Base-by-base conservation (phyloP, 2,888 invertebrate genomes). In the Conchocele bisecta region DNA sequence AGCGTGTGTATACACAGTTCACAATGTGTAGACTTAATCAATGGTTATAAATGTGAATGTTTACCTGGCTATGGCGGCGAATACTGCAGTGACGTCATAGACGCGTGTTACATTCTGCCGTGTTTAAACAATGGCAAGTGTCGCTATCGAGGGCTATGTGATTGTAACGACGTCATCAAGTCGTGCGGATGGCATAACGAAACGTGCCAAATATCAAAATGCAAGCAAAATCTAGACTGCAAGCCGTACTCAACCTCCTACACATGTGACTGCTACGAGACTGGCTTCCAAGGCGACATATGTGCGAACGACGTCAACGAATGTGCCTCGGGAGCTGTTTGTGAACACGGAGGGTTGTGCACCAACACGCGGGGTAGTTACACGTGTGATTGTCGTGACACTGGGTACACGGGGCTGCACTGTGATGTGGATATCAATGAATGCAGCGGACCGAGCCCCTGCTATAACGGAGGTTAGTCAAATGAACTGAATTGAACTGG, bases 161-260 rank as follows among this genome's bases (percentile, higher is more conserved):
- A 77, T 50, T 89, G 89, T 68, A 9, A 33, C 1, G 85, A 88
- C 56, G 75, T 88, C 7, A 72, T 86, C 5, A 42, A 54, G 9
- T 24, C 50, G n/a, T 89, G 89, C 68, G 88, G 86, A n/a, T 86
- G 87, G 86, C 68, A 84, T 60, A 83, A 89, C 65, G 86, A 88
- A 28, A 63, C 74, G 5, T 89, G 89, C 51, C 89, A 89, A 66
- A 37, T 35, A 5, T 44, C 44, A 9, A 24, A 54, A 41, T 89
- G 89, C 73, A 31, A 24, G 13, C 51, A 72, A n/a, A 66, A 78
- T 11, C 42, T 60, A 3, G 73, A 76, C 9, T 89, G 89, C 66
- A 28, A 28, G 6, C 20, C 58, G 0, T 53, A 69, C 39, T 7
- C 75, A 17, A 53, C 51, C 6, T 79, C 84, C 1, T 88, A 79